These are phyloP conservation scores for Oxyruncus cristatus DNA, from an alignment of 2,113 vertebrate genomes.

Conservation along the genomic window DNA sequence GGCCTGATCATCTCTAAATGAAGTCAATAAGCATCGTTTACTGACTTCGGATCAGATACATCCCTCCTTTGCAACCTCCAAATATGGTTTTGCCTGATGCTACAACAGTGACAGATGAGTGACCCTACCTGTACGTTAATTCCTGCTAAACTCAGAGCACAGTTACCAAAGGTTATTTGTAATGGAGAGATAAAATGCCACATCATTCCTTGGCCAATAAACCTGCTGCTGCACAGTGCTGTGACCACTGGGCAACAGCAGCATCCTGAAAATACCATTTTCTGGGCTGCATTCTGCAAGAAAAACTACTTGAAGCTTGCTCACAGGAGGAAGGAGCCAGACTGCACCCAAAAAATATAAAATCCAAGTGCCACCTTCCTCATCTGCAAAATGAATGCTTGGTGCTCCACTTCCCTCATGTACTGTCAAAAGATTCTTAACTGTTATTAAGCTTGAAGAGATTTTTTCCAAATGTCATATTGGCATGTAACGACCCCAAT, in stretches of 20 bases:
- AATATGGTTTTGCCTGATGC: neutral
- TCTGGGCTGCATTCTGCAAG: neutral
- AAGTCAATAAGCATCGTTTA: neutral
- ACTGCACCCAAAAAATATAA: neutral
- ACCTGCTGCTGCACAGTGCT: neutral
- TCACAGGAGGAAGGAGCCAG: neutral
- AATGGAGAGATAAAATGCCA: rapidly evolving
- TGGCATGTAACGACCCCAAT: neutral
- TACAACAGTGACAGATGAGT: neutral
- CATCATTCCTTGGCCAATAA: neutral
- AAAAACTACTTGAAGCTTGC: neutral
- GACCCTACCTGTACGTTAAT: neutral
- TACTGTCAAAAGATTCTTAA: neutral
- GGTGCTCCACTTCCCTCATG: neutral
- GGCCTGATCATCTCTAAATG: neutral
- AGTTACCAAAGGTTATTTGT: neutral
- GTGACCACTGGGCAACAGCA: neutral
- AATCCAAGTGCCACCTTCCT: neutral
- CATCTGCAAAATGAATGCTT: neutral
- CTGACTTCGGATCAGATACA: neutral
- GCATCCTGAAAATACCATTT: neutral
- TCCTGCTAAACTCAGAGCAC: neutral
- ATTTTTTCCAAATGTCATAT: neutral
- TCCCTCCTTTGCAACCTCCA: neutral
- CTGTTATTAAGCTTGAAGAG: neutral